These are phyloP conservation scores for Tanypteryx hageni DNA, from an alignment of 2,888 invertebrate genomes.

Conservation along the genomic window DNA sequence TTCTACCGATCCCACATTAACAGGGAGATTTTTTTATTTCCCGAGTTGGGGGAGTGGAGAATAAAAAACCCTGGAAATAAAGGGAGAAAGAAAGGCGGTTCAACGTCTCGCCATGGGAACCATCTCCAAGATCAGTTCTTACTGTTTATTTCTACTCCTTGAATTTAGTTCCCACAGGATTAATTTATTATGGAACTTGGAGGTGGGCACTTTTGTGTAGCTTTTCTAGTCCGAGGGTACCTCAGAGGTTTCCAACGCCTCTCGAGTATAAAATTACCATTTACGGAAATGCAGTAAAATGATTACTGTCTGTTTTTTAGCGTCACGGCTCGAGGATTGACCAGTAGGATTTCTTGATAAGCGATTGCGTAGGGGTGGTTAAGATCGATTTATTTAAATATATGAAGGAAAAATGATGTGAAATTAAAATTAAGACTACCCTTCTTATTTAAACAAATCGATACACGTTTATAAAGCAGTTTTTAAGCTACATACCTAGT, in stretches of 20 bases:
- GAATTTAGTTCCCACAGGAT: conserved; percentile 8
- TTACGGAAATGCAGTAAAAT: neutral
- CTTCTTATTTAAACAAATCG: too few relatives aligned
- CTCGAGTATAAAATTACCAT: neutral
- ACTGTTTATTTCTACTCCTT: neutral
- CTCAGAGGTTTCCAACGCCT: neutral
- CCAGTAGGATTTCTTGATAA: too few relatives aligned
- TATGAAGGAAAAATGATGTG: too few relatives aligned
- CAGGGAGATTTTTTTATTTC: neutral
- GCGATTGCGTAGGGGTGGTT: too few relatives aligned
- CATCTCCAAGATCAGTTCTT: conserved; percentile 6
- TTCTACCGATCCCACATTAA: neutral
- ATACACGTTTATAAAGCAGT: too few relatives aligned
- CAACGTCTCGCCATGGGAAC: conserved; percentile 6
- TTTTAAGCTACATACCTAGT: too few relatives aligned
- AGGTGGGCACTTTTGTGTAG: neutral
- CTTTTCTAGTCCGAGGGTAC: neutral
- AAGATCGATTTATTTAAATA: too few relatives aligned
- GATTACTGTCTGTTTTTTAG: neutral
- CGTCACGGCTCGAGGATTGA: neutral
- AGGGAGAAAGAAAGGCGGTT: conserved; percentile 2
- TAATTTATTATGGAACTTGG: conserved; percentile 5
- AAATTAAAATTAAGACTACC: too few relatives aligned
- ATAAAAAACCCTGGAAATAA: neutral
- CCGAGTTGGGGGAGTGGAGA: neutral